Conservation (phyloP, 2,888 invertebrate genomes). For the Stegophylla sp. region DNA sequence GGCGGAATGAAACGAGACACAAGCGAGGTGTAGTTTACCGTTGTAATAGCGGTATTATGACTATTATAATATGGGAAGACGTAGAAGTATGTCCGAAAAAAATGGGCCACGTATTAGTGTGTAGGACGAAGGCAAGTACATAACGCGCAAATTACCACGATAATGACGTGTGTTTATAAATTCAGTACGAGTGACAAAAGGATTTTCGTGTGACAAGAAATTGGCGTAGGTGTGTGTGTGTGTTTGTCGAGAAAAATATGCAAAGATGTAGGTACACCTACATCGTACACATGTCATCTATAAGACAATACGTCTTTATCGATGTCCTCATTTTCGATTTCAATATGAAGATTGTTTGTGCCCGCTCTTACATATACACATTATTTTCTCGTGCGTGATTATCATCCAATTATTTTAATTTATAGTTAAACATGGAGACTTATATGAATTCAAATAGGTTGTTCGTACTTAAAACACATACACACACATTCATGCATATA, state of each 20-base stretch:
- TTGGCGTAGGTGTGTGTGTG: neutral
- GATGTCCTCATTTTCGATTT: constrained; percentile 34
- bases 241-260: constrained; percentile 31
- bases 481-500: neutral
- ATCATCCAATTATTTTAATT: constrained; percentile 25
- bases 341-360: neutral
- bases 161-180: constrained; percentile 42
- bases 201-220: constrained; percentile 38
- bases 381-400: neutral
- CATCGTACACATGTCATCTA: constrained; percentile 14
- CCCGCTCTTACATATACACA: neutral
- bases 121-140: constrained; percentile 19
- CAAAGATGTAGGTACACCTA: neutral
- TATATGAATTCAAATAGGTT: constrained; percentile 10
- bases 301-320: constrained; percentile 12
- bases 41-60: constrained; percentile 58
- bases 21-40: constrained; percentile 57
- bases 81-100: constrained; percentile 57
- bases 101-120: constrained; percentile 54
- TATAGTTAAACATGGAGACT: neutral
- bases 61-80: constrained; percentile 54
- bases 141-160: constrained; percentile 24
- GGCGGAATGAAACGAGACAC: constrained; percentile 42
- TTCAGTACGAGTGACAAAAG: constrained; percentile 44
- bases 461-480: neutral